Percentiles rank a stretch among this genome's conserved stretches.
phyloP scores from a whole-genome alignment of 2,797 vertebrate genomes.

The Oreonectes daqikongensis region DNA sequence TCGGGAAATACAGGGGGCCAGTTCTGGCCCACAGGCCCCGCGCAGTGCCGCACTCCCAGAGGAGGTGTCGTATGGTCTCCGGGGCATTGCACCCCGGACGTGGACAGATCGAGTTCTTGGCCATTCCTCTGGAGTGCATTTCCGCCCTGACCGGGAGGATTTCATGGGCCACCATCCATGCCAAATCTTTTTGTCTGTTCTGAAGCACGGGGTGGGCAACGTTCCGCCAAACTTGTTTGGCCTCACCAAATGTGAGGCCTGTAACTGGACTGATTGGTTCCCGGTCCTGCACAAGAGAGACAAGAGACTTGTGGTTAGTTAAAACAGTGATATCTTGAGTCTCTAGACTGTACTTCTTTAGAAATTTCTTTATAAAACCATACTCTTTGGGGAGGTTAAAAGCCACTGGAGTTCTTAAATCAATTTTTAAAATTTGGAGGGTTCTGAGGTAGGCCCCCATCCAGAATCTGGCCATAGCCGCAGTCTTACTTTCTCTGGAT shows the following conservation, averaged over 20 bases:
- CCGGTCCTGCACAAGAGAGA: conserved; percentile 22
- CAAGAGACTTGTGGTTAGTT: no score
- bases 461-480: background rate
- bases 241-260: no score
- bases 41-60: conserved; percentile 21
- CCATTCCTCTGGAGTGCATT: background rate
- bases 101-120: background rate
- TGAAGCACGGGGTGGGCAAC: background rate
- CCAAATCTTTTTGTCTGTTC: background rate
- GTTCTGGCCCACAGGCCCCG: background rate
- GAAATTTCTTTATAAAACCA: conserved; percentile 13
- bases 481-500: conserved; percentile 13
- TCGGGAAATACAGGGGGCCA: background rate
- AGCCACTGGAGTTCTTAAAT: conserved; percentile 5
- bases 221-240: no score
- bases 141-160: background rate
- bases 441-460: background rate
- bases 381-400: background rate
- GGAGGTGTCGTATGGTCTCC: background rate
- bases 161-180: background rate
- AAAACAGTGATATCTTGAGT: no score
- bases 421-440: background rate
- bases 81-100: background rate
- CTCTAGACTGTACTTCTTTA: background rate
- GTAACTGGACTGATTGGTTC: conserved; percentile 7